Conservation (phyloP, 2,888 invertebrate species). For the Spatulosminthurus flaviceps region DNA sequence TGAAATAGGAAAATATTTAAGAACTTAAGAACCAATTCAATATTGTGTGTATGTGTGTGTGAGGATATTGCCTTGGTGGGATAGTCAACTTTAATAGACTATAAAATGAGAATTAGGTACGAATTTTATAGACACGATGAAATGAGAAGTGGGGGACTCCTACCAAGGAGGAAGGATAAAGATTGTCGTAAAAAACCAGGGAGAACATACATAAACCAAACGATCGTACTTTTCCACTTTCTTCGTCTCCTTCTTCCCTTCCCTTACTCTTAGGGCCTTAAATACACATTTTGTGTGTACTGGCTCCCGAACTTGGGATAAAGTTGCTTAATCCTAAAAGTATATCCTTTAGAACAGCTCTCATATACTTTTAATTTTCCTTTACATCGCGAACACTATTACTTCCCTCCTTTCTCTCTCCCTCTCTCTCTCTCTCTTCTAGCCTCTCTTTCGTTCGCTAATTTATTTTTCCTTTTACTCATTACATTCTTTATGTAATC, state of each 20-base stretch:
- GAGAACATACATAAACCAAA: slow-evolving; percentile 40
- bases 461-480: slow-evolving; percentile 24
- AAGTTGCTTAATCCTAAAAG: background rate
- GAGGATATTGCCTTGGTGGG: slow-evolving; percentile 34
- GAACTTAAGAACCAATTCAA: slow-evolving; percentile 48
- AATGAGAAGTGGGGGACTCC: slow-evolving; percentile 37
- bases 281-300: background rate
- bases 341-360: background rate
- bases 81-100: slow-evolving; percentile 39
- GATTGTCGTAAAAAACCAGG: slow-evolving; percentile 19
- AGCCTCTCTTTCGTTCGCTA: background rate
- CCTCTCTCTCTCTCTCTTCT: background rate
- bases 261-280: background rate
- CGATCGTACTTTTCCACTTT: slow-evolving; percentile 21
- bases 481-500: slow-evolving; percentile 19
- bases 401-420: background rate
- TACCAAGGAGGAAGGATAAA: slow-evolving; percentile 33
- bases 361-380: background rate
- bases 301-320: slow-evolving; percentile 3
- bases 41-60: slow-evolving; percentile 41
- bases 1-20: slow-evolving; percentile 44
- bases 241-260: slow-evolving; percentile 6
- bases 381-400: too few species aligned
- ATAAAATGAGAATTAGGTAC: slow-evolving; percentile 47
- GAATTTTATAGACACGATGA: slow-evolving; percentile 42